A percentile compares a stretch with the other conserved stretches of the same genome.
phyloP scores from a whole-genome alignment of 2,888 invertebrate genomes.

The Arctia plantaginis region DNA sequence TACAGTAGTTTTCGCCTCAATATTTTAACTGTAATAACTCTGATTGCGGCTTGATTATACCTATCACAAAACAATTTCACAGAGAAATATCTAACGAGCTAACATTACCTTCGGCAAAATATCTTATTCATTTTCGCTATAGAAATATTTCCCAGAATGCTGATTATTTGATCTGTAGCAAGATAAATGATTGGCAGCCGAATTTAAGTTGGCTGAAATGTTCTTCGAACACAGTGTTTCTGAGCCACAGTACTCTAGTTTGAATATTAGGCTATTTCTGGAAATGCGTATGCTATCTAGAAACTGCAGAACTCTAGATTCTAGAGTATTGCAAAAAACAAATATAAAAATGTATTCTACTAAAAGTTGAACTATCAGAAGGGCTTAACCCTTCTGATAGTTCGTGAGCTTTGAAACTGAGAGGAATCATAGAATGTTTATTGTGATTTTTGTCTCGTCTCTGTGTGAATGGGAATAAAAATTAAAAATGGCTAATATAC shows the following conservation, averaged over 20 bases:
- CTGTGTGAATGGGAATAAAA: neutral
- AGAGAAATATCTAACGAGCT: neutral
- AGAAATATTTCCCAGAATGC: neutral
- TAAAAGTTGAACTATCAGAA: no score
- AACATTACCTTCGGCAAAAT: neutral
- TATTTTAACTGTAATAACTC: neutral
- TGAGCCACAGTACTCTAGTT: neutral
- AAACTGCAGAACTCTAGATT: no score
- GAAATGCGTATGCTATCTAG: neutral
- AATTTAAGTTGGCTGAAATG: constrained; percentile 13
- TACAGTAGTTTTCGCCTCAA: neutral
- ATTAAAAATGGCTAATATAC: neutral
- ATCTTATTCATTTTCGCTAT: neutral
- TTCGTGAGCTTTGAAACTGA: no score
- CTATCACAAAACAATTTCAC: neutral
- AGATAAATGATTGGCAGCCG: constrained; percentile 9
- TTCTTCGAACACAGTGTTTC: constrained; percentile 9
- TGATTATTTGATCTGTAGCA: constrained; percentile 4
- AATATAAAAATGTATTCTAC: no score
- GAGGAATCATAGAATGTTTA: neutral
- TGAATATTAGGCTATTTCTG: neutral
- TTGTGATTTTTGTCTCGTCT: neutral
- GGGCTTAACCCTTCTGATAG: no score
- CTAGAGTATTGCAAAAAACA: no score
- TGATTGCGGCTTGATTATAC: no score